Base-by-base conservation (phyloP, 30 jellyfish, hydroid and myxozoan species). In the Chironex yamaguchii region DNA sequence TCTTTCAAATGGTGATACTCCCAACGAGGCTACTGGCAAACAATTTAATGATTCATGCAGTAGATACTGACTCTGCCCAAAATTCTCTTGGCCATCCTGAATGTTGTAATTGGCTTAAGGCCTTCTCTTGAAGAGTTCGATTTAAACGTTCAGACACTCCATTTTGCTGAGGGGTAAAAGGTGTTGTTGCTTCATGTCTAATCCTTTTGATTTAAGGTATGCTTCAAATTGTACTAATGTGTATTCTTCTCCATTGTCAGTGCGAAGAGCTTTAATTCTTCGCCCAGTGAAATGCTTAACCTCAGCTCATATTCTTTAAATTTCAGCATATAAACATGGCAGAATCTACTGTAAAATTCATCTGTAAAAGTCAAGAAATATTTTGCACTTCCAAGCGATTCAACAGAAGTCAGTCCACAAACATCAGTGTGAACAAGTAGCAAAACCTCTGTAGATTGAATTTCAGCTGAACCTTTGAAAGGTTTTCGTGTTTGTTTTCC, bases 1-100 rank as follows among this genome's bases (percentile, higher is more conserved):
- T 34, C 86, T 14, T 73, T 73, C 86, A 73, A 12, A 73, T 73
- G 86, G 86, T 20, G 86, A 12, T 12, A 58, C 73, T 13, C 31
- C 73, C 4, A 58, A 58, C 26, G 31, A 58, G 24, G 11, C 26
- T 4, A 24, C 31, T n/a, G 73, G 11, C 26, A 58, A 13, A 13
- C 62, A 9, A 48, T 48, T 48, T 48, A 12, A 48, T 48, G n/a
- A n/a, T n/a, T 48, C 14, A 12, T n/a, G 12, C 14, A 48, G n/a
- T n/a, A n/a, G n/a, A n/a, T n/a, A 48, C n/a, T 48, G 62, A 48
- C 62, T 48, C 62, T 48, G 62, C 62, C 62, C 62, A 48, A 48
- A 48, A 48, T 48, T 12, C n/a, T 48, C n/a, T 48, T 9, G 62
- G 62, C 14, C 12, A n/a, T 9, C 62, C 62, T 48, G 12, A 12